phyloP scores from a whole-genome alignment of 2,888 invertebrate species.

The Rosalia funebris region DNA sequence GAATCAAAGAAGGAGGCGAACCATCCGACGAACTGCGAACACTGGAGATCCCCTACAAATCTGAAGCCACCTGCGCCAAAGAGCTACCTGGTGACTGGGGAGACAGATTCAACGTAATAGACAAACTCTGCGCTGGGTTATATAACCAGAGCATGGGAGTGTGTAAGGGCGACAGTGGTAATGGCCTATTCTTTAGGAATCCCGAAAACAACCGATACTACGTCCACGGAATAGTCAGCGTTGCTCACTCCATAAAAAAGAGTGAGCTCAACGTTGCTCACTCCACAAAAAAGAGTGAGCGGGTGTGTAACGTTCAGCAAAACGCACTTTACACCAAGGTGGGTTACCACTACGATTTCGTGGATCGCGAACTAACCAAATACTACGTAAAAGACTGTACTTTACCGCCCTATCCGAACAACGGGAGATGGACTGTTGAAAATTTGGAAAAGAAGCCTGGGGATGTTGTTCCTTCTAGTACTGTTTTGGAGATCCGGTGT shows the following conservation, averaged over 20 bases:
- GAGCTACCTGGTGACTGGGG: slow-evolving; percentile 35
- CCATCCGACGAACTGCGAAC: slow-evolving; percentile 29
- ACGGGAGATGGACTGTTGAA: slow-evolving; percentile 30
- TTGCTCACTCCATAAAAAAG: not conserved
- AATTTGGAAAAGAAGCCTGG: slow-evolving; percentile 30
- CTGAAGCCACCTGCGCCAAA: slow-evolving; percentile 23
- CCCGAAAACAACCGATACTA: not conserved
- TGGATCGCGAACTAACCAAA: slow-evolving; percentile 27
- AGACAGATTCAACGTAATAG: slow-evolving; percentile 30
- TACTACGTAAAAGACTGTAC: slow-evolving; percentile 35
- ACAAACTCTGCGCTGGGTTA: slow-evolving; percentile 38
- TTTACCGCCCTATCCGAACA: slow-evolving; percentile 31
- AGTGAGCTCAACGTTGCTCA: slow-evolving; percentile 3
- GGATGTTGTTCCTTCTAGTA: slow-evolving; percentile 22
- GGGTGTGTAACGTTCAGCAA: slow-evolving; percentile 31
- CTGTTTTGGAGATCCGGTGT: slow-evolving; percentile 31
- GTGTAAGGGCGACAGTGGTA: slow-evolving; percentile 17
- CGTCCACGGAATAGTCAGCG: not conserved
- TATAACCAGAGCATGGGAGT: slow-evolving; percentile 30
- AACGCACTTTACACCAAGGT: slow-evolving; percentile 36
- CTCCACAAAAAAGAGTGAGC: not conserved
- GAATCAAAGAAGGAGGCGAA: slow-evolving; percentile 23
- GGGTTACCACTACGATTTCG: slow-evolving; percentile 31
- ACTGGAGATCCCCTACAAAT: slow-evolving; percentile 34
- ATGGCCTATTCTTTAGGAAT: not conserved